Evolutionary conservation across 2,797 vertebrate genomes (phyloP).

Genomic region (Percopsis omiscomaycus): DNA sequence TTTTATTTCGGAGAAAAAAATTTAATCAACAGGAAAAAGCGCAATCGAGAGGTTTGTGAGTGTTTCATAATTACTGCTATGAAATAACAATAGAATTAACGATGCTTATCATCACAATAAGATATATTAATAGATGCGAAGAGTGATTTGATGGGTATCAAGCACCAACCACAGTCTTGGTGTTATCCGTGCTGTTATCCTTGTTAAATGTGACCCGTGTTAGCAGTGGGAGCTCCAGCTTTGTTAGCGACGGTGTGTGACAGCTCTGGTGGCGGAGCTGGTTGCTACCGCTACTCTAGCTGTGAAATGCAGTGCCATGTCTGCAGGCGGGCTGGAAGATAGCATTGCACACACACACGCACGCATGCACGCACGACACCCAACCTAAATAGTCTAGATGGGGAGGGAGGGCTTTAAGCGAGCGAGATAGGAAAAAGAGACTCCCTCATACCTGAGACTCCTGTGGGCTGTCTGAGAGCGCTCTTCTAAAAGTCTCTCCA

Average conservation of each 20-base stretch:
- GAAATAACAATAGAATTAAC: too few species aligned
- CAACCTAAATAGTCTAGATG: slow-evolving; percentile 45
- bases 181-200: slow-evolving; percentile 58
- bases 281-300: slow-evolving; percentile 70
- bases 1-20: too few species aligned
- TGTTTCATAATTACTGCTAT: not conserved
- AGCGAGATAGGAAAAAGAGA: slow-evolving; percentile 62
- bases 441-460: slow-evolving; percentile 64
- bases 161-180: slow-evolving; percentile 52
- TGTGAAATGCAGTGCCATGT: slow-evolving; percentile 69
- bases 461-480: slow-evolving; percentile 59
- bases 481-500: slow-evolving; percentile 61
- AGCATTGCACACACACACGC: slow-evolving; percentile 38
- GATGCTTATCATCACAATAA: too few species aligned
- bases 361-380: not conserved
- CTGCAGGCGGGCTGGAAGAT: slow-evolving; percentile 67
- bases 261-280: slow-evolving; percentile 66
- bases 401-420: slow-evolving; percentile 41
- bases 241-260: slow-evolving; percentile 68
- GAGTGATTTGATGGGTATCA: slow-evolving; percentile 45
- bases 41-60: not conserved
- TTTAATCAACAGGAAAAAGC: too few species aligned
- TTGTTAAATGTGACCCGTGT: slow-evolving; percentile 68
- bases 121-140: too few species aligned
- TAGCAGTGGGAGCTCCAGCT: slow-evolving; percentile 64